Percentiles rank a stretch among this genome's conserved stretches.
phyloP scores from a whole-genome alignment of 2,888 invertebrate species.

The Kryphioiulus occultus region DNA sequence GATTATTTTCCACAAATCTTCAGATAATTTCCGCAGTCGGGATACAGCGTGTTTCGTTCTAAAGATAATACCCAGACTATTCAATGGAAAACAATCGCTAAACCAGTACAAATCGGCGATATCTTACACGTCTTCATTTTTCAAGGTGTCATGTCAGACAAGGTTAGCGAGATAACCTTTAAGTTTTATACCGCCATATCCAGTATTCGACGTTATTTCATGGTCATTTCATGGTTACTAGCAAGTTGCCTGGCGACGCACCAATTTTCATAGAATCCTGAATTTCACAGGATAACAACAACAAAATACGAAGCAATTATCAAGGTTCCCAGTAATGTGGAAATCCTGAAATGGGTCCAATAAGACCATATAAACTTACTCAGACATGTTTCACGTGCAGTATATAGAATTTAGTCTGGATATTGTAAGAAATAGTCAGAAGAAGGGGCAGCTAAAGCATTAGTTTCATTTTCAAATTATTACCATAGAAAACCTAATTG shows the following conservation, averaged over 20 bases:
- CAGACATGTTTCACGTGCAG: no score
- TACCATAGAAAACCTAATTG: no score
- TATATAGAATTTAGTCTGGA: no score
- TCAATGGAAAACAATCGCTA: not conserved
- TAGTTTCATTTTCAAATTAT: no score
- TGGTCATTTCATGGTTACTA: not conserved
- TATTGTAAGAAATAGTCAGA: no score
- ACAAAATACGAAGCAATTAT: not conserved
- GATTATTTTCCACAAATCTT: not conserved
- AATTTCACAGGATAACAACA: not conserved
- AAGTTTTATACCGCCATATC: not conserved
- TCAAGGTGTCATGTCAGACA: not conserved
- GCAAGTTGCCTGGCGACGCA: not conserved
- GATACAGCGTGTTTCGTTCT: not conserved
- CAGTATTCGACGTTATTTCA: not conserved
- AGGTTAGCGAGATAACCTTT: not conserved
- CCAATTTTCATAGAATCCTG: not conserved
- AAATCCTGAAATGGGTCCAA: no score
- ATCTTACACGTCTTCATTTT: not conserved
- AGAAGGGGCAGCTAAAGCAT: no score
- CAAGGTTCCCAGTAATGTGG: no score
- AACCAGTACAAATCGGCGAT: not conserved
- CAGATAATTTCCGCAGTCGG: not conserved
- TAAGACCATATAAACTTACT: no score
- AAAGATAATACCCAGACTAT: not conserved